phyloP scores from a whole-genome alignment of 2,888 invertebrate genomes.

The Latheticus oryzae region DNA sequence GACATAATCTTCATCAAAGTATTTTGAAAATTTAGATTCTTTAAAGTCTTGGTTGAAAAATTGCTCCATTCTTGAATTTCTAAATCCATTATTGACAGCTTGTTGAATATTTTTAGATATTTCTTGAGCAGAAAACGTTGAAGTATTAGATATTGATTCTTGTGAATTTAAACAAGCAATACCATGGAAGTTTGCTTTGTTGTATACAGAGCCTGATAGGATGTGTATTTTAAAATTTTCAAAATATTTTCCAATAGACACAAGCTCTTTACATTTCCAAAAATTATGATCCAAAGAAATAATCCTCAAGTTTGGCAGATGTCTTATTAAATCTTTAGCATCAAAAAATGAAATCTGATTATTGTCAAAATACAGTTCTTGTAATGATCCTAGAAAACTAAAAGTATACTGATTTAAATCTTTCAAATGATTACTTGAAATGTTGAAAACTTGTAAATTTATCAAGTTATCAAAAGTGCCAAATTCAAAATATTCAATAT shows the following conservation, averaged over 20 bases:
- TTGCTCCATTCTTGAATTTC: slow-evolving; percentile 1
- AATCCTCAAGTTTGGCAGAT: background rate
- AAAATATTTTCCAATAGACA: background rate
- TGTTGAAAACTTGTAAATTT: slow-evolving; percentile 3
- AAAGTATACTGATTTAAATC: slow-evolving; percentile 7
- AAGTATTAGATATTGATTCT: background rate
- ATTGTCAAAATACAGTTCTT: slow-evolving; percentile 6
- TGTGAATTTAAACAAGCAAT: slow-evolving; percentile 10
- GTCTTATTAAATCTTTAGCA: background rate
- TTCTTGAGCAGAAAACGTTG: background rate
- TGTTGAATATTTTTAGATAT: background rate
- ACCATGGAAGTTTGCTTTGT: slow-evolving; percentile 11
- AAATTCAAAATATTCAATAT: slow-evolving; percentile 3
- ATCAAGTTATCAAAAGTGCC: slow-evolving; percentile 20
- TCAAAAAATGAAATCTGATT: slow-evolving; percentile 15
- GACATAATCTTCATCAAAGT: slow-evolving; percentile 12
- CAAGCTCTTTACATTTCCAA: slow-evolving; percentile 12
- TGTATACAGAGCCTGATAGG: background rate
- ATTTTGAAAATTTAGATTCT: slow-evolving; percentile 15
- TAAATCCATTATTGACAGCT: background rate
- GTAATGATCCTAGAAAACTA: slow-evolving; percentile 3
- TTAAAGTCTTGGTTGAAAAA: slow-evolving; percentile 11
- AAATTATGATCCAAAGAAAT: slow-evolving; percentile 16
- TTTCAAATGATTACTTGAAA: slow-evolving; percentile 5
- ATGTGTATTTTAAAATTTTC: background rate